Evolutionary conservation across 2,888 invertebrate species (phyloP), one percentile per base, ranked within the genome.

Genomic region (Ophion ventricosus): DNA sequence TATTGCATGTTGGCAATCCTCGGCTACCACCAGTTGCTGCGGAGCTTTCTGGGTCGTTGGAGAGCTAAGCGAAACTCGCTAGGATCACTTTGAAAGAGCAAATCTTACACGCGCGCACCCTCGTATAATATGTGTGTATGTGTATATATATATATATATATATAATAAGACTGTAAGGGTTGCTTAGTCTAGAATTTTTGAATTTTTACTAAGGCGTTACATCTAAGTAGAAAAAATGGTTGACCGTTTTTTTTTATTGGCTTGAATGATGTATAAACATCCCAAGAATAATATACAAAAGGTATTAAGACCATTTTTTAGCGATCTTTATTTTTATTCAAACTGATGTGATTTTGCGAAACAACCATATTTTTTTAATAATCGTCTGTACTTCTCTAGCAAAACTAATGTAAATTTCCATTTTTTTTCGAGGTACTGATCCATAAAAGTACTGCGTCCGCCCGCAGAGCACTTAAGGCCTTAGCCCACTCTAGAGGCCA

Each of bases 11-110:
- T 77, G 73, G 77, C 82, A 76, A 66, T 73, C 69, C 61, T 63
- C 63, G 56, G 78, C 77, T 80, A 72, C 85, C 86, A 86, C 86
- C 84, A 86, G 86, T 86, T 86, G 86, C 86, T 86, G 85, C 70
- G 17, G 23, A 66, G 67, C 64, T 80, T 86, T 82, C 80, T 83
- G 82, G 80, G 80, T 86, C 83, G 85, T 78, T 82, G 76, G 76
- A 82, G 73, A 78, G 73, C 77, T 64, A 73, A 78, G 63, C 75
- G 70, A 57, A 64, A 79, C 83, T 70, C 76, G n/a, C 57, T 29
- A 29, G 61, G 61, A 75, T 75, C 79, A 69, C 70, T 73, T 74
- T 67, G 74, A 75, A 75, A 83, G 64, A 57, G 40, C 74, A 49
- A 49, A 57, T 26, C 76, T 57, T 40, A 63, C 49, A 40, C 23